These are phyloP conservation scores for Penaeus japonicus DNA, from an alignment of 1,140 invertebrate genomes.

Conservation along the genomic window DNA sequence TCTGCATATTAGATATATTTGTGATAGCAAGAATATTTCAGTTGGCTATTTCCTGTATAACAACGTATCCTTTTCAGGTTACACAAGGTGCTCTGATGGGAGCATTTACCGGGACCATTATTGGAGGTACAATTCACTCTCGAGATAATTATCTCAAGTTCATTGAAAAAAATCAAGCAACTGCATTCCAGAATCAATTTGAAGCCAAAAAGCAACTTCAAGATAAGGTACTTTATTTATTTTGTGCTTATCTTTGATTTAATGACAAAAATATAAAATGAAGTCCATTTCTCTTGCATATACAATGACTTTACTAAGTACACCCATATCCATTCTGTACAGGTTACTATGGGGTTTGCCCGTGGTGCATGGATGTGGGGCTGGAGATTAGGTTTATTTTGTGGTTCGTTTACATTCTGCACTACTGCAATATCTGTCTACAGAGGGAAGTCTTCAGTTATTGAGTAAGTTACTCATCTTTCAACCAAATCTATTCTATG, in stretches of 20 bases:
- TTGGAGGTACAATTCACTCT: slow-evolving; percentile 29
- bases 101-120: slow-evolving; percentile 7
- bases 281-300: neutral
- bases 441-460: slow-evolving; percentile 30
- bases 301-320: neutral
- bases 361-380: slow-evolving; percentile 36
- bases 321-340: neutral
- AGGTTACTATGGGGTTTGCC: slow-evolving; percentile 41
- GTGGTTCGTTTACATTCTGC: slow-evolving; percentile 25
- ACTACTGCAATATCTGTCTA: slow-evolving; percentile 30
- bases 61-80: neutral
- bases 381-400: slow-evolving; percentile 38
- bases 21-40: no score
- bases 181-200: slow-evolving; percentile 10
- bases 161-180: slow-evolving; percentile 42
- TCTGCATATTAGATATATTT: no score
- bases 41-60: neutral
- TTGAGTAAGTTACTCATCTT: slow-evolving; percentile 28
- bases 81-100: slow-evolving; percentile 24
- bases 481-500: neutral
- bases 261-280: neutral
- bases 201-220: slow-evolving; percentile 38
- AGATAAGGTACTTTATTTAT: slow-evolving; percentile 19
- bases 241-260: neutral
- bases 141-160: slow-evolving; percentile 29